Base-by-base conservation (phyloP, 2,113 vertebrate genomes). In the Antennarius striatus region DNA sequence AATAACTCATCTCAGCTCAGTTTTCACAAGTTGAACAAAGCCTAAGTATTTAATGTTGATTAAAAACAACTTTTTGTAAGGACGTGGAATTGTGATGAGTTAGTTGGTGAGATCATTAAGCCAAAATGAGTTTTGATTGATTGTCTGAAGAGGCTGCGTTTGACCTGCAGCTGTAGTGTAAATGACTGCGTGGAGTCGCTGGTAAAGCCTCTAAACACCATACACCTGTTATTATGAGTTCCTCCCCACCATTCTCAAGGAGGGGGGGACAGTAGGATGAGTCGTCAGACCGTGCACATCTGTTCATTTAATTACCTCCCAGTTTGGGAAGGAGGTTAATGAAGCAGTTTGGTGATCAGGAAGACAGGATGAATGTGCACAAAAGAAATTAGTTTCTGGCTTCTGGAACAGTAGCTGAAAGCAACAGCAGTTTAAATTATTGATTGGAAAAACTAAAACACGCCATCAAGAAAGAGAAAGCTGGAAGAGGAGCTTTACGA, bases 221-320 rank as follows among this genome's bases (percentile, higher is more conserved):
- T 12, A 58, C 89, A 91, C 88, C 89, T 91, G 89, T 54, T 70
- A 72, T 78, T 80, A 69, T 22, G 75, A 75, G 59, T 56, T 70
- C 57, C 78, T 79, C 17, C 39, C 77, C n/a, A 71, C 70, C 79
- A 14, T 81, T 77, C 68, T 66, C 16, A 32, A 58, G 11, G 62
- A 79, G 68, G 59, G 47, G 54, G 72, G 71, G 60, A 60, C 63
- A 28, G 77, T 58, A 69, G 69, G 81, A 88, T 2, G 80, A 76
- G 65, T 82, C 79, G 71, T 84, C 83, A 91, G 89, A 89, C 89
- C 79, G 73, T 60, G 60, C 85, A 87, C 92, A 93, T 89, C 91
- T 91, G 91, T 86, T 90, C 79, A 75, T 86, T 87, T 90, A 89
- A 92, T 92, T 91, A 80, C 86, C 81, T 85, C 71, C 78, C 80